Base-by-base conservation (phyloP, 2,888 invertebrate genomes). In the Euplagia quadripunctaria region DNA sequence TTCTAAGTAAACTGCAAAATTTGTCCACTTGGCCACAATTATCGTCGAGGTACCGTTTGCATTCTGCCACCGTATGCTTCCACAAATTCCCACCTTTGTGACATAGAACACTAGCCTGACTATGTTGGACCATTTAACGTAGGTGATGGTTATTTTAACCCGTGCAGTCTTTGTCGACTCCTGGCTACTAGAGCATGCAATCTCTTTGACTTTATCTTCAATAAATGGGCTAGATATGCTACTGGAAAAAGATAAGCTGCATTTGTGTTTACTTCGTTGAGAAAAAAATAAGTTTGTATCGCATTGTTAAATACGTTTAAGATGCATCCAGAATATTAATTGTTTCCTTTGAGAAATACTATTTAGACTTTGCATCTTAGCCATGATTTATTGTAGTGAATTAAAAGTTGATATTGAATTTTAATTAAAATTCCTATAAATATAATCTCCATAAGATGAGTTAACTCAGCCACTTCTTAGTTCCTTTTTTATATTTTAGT, bases 1-100 rank as follows among this genome's bases (percentile, higher is more conserved):
- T 72, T 72, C 72, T 68, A 67, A 72, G 52, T 43, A 64, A 14
- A 68, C 72, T 42, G 49, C 64, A 41, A 68, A 72, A 72, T 64
- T 72, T 72, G 64, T 68, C 72, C 72, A 72, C 75, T 78, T 76
- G 70, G 69, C 68, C 61, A 73, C 69, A 73, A 77, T 80, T 73
- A 75, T 82, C 70, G 65, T 73, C 68, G 67, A 72, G 67, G 72
- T 66, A 69, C 61, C 49, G 74, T 67, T 70, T 65, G 75, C 73
- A 81, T 85, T 79, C 71, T 58, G 41, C 16, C 67, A 64, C 64
- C 68, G 71, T 83, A 74, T 83, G 73, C 75, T 74, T 67, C 76
- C 75, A 77, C 77, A 78, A 83, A 84, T 85, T 81, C 73, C 68
- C 77, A 77, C 84, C 83, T 83, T 83, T 83, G 85, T 83, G 78